Evolutionary conservation across 2,113 vertebrate genomes (phyloP).

Genomic region (Eolophus roseicapilla): DNA sequence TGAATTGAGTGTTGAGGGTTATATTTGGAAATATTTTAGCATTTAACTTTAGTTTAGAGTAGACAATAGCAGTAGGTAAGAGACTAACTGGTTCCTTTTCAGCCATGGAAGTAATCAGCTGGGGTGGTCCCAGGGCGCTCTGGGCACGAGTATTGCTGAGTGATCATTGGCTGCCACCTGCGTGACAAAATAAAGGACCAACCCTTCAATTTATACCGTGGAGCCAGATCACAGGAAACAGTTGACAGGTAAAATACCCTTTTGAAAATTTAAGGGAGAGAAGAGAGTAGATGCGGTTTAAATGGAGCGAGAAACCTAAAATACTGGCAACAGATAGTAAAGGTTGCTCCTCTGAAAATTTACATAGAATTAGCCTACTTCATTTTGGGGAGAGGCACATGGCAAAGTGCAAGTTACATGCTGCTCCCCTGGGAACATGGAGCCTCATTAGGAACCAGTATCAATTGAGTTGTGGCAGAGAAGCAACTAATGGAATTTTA

Average conservation of each 20-base stretch:
- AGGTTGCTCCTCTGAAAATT: background rate
- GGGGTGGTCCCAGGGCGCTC: slow-evolving; percentile 70
- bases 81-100: slow-evolving; percentile 73
- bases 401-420: background rate
- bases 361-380: background rate
- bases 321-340: background rate
- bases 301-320: background rate
- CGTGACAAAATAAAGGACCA: slow-evolving; percentile 74
- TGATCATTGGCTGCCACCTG: slow-evolving; percentile 72
- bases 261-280: slow-evolving; percentile 36
- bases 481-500: background rate
- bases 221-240: slow-evolving; percentile 67
- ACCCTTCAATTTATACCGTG: slow-evolving; percentile 66
- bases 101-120: slow-evolving; percentile 73
- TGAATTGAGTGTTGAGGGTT: background rate
- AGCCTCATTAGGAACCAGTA: background rate
- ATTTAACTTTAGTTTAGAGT: slow-evolving; percentile 34
- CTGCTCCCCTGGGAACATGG: background rate
- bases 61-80: slow-evolving; percentile 69
- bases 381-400: background rate
- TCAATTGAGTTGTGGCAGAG: background rate
- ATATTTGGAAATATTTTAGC: background rate
- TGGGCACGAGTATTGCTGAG: slow-evolving; percentile 68
- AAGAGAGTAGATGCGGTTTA: background rate
- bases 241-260: slow-evolving; percentile 64